These are phyloP conservation scores for Belonocnema kinseyi DNA, from an alignment of 1,140 invertebrate species.

Conservation along the genomic window DNA sequence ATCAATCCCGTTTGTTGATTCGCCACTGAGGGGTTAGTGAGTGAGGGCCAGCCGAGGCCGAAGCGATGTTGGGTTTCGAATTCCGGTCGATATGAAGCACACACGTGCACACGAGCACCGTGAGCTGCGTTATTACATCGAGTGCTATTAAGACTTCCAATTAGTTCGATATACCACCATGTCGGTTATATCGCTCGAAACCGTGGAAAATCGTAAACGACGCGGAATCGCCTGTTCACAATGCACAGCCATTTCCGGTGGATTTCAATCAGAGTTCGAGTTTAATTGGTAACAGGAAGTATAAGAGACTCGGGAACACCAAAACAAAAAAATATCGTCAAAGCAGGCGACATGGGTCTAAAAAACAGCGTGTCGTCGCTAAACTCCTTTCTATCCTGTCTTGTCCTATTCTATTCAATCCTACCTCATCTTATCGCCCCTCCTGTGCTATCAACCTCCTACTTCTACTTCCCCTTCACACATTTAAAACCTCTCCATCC, in stretches of 20 bases:
- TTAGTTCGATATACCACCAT: slow-evolving; percentile 59
- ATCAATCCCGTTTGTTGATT: slow-evolving; percentile 67
- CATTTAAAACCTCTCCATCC: too few species aligned
- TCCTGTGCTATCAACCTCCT: too few species aligned
- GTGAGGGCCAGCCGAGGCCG: slow-evolving; percentile 44
- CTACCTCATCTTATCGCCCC: too few species aligned
- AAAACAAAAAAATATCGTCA: background rate
- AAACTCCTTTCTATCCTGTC: too few species aligned
- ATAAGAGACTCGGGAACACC: background rate
- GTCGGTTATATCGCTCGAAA: slow-evolving; percentile 36
- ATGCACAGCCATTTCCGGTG: slow-evolving; percentile 17
- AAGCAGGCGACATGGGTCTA: background rate
- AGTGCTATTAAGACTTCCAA: slow-evolving; percentile 69
- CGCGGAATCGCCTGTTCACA: slow-evolving; percentile 30
- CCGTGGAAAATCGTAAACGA: slow-evolving; percentile 32
- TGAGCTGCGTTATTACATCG: slow-evolving; percentile 60
- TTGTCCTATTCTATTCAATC: too few species aligned
- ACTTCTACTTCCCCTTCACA: too few species aligned
- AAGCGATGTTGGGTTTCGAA: slow-evolving; percentile 46
- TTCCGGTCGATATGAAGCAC: slow-evolving; percentile 63
- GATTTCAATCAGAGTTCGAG: slow-evolving; percentile 19
- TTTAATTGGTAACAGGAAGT: slow-evolving; percentile 25
- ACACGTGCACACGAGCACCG: slow-evolving; percentile 44
- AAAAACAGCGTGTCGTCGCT: background rate
- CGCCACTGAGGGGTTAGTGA: slow-evolving; percentile 51